A percentile compares a stretch with the other conserved stretches of the same genome.
These are phyloP conservation scores for Pseudorhiza aurosa DNA, from an alignment of 30 jellyfish, hydroid and myxozoan genomes.

Conservation along the genomic window DNA sequence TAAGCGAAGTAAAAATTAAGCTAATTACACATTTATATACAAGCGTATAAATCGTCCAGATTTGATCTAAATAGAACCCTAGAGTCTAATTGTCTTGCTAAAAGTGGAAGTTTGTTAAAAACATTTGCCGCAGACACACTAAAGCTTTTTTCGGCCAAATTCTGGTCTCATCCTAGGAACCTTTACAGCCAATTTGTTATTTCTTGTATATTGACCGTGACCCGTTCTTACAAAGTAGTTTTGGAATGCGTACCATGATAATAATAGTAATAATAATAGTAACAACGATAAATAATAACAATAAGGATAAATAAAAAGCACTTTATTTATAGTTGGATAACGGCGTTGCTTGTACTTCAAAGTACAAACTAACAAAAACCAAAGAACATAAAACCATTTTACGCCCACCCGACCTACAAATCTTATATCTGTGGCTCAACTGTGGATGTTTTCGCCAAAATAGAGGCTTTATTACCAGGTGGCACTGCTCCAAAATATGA, in stretches of 20 bases:
- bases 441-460: no score
- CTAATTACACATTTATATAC: background rate
- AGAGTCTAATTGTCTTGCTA: conserved; percentile 51
- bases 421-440: no score
- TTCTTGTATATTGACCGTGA: conserved; percentile 15
- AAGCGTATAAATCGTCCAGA: background rate
- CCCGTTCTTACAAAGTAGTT: conserved; percentile 9
- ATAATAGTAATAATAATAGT: no score
- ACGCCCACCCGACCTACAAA: no score
- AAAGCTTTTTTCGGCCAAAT: conserved; percentile 9
- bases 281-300: no score
- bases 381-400: no score
- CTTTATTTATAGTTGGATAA: no score
- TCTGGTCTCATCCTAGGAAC: conserved; percentile 1
- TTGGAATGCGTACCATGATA: background rate
- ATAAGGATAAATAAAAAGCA: no score
- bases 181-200: background rate
- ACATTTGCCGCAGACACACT: conserved; percentile 42
- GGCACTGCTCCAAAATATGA: no score
- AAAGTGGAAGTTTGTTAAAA: conserved; percentile 24
- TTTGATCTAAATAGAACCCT: conserved; percentile 38
- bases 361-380: no score
- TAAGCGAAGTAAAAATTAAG: conserved; percentile 22
- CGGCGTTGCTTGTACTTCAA: no score
- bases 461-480: no score